Percentiles rank a stretch among this genome's conserved stretches.
These are phyloP conservation scores for Leptopilina syphax DNA, from an alignment of 2,888 invertebrate species.

Conservation along the genomic window DNA sequence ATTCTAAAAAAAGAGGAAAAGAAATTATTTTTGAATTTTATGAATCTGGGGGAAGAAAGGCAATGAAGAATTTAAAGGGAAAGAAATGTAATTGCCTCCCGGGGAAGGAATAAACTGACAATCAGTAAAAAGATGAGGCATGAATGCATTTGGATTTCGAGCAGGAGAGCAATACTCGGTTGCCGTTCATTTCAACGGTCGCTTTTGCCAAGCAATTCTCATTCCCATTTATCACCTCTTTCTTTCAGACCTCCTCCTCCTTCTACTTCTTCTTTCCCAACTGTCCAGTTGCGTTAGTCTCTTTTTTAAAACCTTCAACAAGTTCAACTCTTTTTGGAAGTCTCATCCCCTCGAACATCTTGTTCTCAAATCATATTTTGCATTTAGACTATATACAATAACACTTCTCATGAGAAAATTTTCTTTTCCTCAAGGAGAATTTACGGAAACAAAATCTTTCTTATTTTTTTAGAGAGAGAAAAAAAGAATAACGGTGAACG, in stretches of 20 bases:
- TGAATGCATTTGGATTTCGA: constrained; percentile 63
- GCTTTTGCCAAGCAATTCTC: constrained; percentile 72
- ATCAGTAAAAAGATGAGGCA: constrained; percentile 6
- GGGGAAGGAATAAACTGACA: constrained; percentile 26
- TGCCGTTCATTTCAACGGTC: constrained; percentile 58
- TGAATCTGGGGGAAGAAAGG: no score
- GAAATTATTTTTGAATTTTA: no score
- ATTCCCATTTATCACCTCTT: constrained; percentile 74
- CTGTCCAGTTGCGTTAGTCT: constrained; percentile 56
- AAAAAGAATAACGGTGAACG: constrained; percentile 21
- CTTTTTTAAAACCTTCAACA: constrained; percentile 62
- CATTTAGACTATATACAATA: not conserved
- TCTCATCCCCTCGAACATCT: constrained; percentile 44
- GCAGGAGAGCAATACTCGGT: constrained; percentile 57
- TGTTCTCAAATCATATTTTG: constrained; percentile 19
- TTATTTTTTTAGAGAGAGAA: not conserved
- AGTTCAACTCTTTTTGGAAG: constrained; percentile 66
- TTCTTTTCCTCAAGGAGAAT: no score
- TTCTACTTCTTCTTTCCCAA: constrained; percentile 62
- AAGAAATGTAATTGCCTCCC: constrained; percentile 10
- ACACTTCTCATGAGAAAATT: no score
- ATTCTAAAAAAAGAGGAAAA: no score
- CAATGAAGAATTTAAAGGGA: not conserved
- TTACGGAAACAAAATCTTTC: no score
- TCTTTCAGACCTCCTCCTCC: constrained; percentile 59